Conservation (phyloP, 2,113 vertebrate genomes). For the Aspidoscelis tigris region DNA sequence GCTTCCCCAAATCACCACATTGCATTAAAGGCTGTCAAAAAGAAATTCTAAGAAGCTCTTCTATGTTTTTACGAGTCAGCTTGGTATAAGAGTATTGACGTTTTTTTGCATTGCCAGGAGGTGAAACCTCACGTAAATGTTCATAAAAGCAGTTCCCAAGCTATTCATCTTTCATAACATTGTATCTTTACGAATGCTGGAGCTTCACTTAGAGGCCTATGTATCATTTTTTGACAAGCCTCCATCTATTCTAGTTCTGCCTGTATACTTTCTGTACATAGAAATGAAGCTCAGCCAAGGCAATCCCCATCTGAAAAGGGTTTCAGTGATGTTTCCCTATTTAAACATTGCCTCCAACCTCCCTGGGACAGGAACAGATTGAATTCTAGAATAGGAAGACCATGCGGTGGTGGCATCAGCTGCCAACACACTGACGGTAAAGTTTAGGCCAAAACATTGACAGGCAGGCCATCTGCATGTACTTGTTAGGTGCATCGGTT, state of each 20-base stretch:
- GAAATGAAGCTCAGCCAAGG: constrained; percentile 42
- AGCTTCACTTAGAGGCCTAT: constrained; percentile 71
- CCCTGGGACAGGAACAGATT: neutral
- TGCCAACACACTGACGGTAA: neutral
- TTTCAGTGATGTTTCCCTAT: constrained; percentile 3
- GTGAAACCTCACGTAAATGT: constrained; percentile 73
- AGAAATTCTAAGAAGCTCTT: constrained; percentile 47
- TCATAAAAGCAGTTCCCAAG: constrained; percentile 75
- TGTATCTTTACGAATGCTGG: constrained; percentile 73
- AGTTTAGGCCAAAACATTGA: neutral
- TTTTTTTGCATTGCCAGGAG: constrained; percentile 68
- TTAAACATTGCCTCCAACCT: constrained; percentile 4
- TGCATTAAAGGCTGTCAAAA: constrained; percentile 43
- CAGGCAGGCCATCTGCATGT: neutral
- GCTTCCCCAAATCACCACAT: constrained; percentile 38
- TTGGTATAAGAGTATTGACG: constrained; percentile 52
- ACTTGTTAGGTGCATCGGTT: neutral
- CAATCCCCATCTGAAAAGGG: constrained; percentile 8
- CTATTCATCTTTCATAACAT: constrained; percentile 76
- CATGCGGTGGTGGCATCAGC: neutral
- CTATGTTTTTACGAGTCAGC: constrained; percentile 65
- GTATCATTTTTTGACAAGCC: constrained; percentile 71
- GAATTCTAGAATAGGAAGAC: neutral
- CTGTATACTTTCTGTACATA: constrained; percentile 43
- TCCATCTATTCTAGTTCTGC: constrained; percentile 67